Evolutionary conservation across 64 coral and sea anemone species (phyloP), one percentile per base, ranked within the genome.

Genomic region (Astreopora myriophthalma): DNA sequence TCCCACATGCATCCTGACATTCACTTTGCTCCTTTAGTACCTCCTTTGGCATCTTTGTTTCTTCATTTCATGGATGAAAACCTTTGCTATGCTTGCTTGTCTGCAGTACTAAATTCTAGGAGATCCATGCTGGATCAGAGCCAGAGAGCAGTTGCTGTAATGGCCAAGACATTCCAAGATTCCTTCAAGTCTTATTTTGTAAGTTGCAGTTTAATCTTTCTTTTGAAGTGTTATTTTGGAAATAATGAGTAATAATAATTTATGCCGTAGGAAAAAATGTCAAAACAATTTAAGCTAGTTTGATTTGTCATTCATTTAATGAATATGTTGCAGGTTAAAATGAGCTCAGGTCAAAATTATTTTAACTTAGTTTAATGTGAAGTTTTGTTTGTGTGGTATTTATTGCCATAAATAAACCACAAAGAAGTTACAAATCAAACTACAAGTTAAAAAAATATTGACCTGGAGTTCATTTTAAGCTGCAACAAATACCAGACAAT

Each of bases 121-220:
- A 79, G 75, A 39, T 76, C 86, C 42, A 62, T 94, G 24, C 37
- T 94, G 61, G 87, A 94, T 42, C 91, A 94, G 49, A 94, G 95
- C 32, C 34, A 89, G 25, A 74, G 65, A 46, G 86, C 95, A 55
- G 80, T 82, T 13, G 74, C 95, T 30, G 87, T 90, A 6, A 90
- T 87, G 87, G 91, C 95, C 27, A 96, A 96, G 39, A 96, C 95
- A 67, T 96, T 96, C 62, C 91, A 96, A 62, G 95, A 96, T 64
- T 93, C 91, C 72, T 86, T 96, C 23, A 96, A 96, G 67, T 73
- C 61, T 7, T 94, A 92, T 73, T 94, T 87, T 88, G 95, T 96
- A 70, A 96, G 92, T 69, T 26, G 22, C 23, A 64, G 16, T 44
- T 89, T 60, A 14, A 8, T 74, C 14, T 55, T 74, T 84, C 2